Conservation (phyloP, 2,888 invertebrate species). For the Himalopsyche anomala region DNA sequence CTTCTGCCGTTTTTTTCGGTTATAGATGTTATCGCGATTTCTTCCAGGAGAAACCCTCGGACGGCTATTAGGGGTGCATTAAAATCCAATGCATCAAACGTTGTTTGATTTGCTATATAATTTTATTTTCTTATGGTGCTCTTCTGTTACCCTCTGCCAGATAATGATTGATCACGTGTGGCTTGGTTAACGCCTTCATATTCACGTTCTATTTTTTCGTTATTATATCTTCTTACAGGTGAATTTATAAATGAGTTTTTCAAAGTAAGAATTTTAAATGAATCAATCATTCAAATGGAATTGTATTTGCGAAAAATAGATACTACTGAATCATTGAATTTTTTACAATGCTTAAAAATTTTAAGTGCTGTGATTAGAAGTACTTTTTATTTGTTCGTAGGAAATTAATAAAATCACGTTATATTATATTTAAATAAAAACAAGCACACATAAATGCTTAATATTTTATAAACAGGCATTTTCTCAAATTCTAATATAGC, state of each 20-base stretch:
- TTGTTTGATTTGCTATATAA: constrained; percentile 78
- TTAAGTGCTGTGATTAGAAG: too few relatives aligned
- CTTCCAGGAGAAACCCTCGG: constrained; percentile 46
- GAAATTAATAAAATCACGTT: too few relatives aligned
- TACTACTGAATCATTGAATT: too few relatives aligned
- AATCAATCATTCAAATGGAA: constrained; percentile 22
- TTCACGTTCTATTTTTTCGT: background rate
- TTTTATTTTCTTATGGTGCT: constrained; percentile 60
- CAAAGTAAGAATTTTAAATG: background rate
- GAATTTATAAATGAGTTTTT: constrained; percentile 50
- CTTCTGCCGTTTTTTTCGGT: constrained; percentile 48
- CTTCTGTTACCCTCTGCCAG: constrained; percentile 61
- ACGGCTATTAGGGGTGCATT: constrained; percentile 78
- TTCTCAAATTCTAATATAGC: too few relatives aligned
- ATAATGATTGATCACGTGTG: constrained; percentile 62
- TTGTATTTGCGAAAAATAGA: constrained; percentile 14
- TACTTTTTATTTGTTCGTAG: too few relatives aligned
- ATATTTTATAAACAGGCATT: too few relatives aligned
- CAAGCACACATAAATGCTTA: too few relatives aligned
- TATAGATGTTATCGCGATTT: constrained; percentile 52
- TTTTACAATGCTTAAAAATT: too few relatives aligned
- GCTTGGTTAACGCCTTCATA: constrained; percentile 56
- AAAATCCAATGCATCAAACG: constrained; percentile 79
- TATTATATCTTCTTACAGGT: constrained; percentile 49
- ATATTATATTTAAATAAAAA: too few relatives aligned